Base-by-base conservation (phyloP, 1,140 invertebrate genomes). In the Lepidostoma basale region DNA sequence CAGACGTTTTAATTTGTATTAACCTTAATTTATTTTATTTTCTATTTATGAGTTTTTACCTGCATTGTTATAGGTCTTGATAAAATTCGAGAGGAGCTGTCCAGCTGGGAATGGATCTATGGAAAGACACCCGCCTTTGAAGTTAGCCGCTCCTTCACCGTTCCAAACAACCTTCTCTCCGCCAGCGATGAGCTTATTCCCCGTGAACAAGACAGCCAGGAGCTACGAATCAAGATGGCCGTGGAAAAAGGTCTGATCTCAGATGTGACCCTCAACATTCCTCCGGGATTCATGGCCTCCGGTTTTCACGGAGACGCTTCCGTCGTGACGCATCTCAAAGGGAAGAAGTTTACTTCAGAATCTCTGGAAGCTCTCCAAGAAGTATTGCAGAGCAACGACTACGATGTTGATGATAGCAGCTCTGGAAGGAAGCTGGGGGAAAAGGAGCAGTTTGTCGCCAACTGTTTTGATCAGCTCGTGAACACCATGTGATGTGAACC, bases 101-200 rank as follows among this genome's bases (percentile, higher is more conserved):
- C 82, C 67, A 89, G 87, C 12, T 97, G 95, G 94, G 86, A 94
- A 49, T 97, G 94, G 95, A 87, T 87, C 56, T 95, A 87, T 79
- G 95, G 93, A n/a, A 90, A 88, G 76, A 94, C 94, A 0, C 95
- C 95, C 0, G 88, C 88, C 74, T 98, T 97, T 78, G 87, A 85
- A 0, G 86, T 94, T 3, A 82, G 79, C 62, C 76, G 81, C 22
- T 74, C 77, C 0, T 83, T 83, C 74, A 78, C 78, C 0, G 82
- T 83, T 3, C 81, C 82, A 1, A 69, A 74, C 1, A 79, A 79
- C 59, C 63, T 83, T 4, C 75, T 83, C 3, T 74, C 76, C 78
- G 0, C 54, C 1, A 40, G 36, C 20, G 59, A 69, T 45, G 56
- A 66, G 22, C 67, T 67, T 20, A 39, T 66, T 20, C 39, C 39